Base-by-base conservation (phyloP, 2,113 vertebrate genomes). In the Tetrax tetrax region DNA sequence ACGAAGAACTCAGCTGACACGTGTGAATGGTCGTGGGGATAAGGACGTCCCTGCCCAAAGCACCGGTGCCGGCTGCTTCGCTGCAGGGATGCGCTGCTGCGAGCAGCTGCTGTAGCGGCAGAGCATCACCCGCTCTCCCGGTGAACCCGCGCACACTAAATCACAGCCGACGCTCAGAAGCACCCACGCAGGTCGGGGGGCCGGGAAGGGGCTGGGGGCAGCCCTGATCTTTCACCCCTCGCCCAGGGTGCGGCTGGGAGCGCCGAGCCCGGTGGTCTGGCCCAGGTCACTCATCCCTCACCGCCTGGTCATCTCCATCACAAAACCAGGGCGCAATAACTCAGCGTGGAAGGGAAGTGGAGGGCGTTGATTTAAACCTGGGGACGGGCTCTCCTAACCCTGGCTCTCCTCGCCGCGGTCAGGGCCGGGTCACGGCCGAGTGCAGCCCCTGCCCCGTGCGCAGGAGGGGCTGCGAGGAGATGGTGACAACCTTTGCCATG, bases 261-360 rank as follows among this genome's bases (percentile, higher is more conserved):
- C 9, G 0, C 91, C 77, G 4, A 95, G 91, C 92, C 89, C 2
- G 95, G 96, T 96, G 96, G 96, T 95, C 96, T 72, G 51, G 86
- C 86, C 79, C 71, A 87, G 91, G 94, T 94, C 95, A 90, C 89
- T 57, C 75, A 17, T 75, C 91, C 95, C 90, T 82, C 89, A 33
- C 68, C 11, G 65, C 94, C 82, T 12, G 63, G 81, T 95, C 93
- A 96, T 97, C 96, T 95, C 94, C 96, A 95, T 97, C 95, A 96
- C 95, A 96, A 96, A 96, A 90, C 95, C 83, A 29, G 74, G 79
- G 90, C 0, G 77, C 94, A 81, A 97, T 96, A 96, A 96, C 86
- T 97, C 94, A 96, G 94, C 48, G 20, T 18, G 51, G 84, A 69
- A 33, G 87, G 96, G 95, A 93, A 84, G 89, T 48, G 85, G 89